phyloP scores from a whole-genome alignment of 2,113 vertebrate genomes.

The Sapayoa aenigma region DNA sequence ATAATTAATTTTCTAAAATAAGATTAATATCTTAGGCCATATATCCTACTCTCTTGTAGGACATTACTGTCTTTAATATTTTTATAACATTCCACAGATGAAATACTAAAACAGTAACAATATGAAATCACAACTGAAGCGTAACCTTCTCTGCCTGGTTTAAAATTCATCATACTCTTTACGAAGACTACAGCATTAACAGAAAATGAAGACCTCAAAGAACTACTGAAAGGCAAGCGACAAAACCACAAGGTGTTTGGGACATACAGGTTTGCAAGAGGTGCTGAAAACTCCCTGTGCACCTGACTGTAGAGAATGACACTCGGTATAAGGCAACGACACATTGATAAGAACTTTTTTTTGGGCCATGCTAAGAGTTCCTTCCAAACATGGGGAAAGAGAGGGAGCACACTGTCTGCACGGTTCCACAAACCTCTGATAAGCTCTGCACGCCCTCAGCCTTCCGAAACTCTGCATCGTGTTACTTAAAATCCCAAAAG shows the following conservation, averaged over 20 bases:
- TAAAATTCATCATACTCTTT: not conserved
- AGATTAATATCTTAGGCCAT: not conserved
- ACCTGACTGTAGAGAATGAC: not conserved
- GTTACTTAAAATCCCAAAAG: not conserved
- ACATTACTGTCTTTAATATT: not conserved
- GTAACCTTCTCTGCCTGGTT: not conserved
- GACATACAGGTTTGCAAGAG: accelerated
- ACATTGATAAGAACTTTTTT: not conserved
- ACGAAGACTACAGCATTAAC: not conserved
- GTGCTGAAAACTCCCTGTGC: not conserved
- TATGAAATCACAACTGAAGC: not conserved
- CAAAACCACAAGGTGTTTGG: not conserved
- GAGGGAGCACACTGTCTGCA: not conserved
- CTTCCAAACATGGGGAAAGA: conserved; percentile 24
- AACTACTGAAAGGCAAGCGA: not conserved
- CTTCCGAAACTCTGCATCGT: not conserved
- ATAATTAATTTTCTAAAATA: not conserved
- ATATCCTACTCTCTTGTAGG: not conserved
- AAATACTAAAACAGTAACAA: not conserved
- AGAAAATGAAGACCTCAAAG: not conserved
- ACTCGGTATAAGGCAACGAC: not conserved
- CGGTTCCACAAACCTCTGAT: not conserved
- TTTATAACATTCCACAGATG: not conserved
- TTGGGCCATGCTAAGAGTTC: not conserved
- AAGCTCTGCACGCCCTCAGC: not conserved